Conservation (phyloP, 1,140 invertebrate genomes). For the Rhynchophorus ferrugineus region DNA sequence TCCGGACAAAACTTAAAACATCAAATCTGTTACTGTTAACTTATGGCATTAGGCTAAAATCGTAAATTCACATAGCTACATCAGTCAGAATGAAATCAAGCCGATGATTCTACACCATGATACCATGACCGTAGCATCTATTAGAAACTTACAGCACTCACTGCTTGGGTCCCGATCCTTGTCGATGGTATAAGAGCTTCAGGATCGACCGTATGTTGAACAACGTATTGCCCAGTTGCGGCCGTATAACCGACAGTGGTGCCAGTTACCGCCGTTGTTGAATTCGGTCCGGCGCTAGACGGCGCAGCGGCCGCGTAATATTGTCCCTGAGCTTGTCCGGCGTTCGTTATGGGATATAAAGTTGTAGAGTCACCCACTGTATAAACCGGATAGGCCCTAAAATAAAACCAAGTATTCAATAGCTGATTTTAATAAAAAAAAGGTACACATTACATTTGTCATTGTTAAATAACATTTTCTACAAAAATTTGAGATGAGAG, state of each 20-base stretch:
- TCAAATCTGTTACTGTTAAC: too few relatives aligned
- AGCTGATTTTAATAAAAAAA: too few relatives aligned
- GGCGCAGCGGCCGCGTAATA: conserved; percentile 45
- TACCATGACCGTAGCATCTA: too few relatives aligned
- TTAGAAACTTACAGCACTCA: conserved; percentile 49
- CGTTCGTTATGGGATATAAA: conserved; percentile 54
- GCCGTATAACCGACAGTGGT: conserved; percentile 51
- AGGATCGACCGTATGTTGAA: conserved; percentile 51
- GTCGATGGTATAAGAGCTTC: conserved; percentile 39
- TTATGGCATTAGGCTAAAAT: too few relatives aligned
- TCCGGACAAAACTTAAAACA: too few relatives aligned
- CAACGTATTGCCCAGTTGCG: conserved; percentile 49
- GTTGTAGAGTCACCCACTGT: conserved; percentile 64
- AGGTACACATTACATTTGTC: too few relatives aligned
- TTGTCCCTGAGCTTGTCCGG: conserved; percentile 47
- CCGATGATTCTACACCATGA: too few relatives aligned
- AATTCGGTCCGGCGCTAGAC: conserved; percentile 39
- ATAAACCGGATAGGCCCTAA: conserved; percentile 76
- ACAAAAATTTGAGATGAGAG: too few relatives aligned
- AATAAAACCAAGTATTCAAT: too few relatives aligned
- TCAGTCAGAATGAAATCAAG: conserved; percentile 1
- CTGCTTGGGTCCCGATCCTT: conserved; percentile 62
- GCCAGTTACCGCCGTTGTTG: conserved; percentile 50
- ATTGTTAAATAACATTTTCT: too few relatives aligned
- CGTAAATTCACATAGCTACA: too few relatives aligned